phyloP scores from a whole-genome alignment of 2,888 invertebrate genomes.

The Subacronicta megacephala region DNA sequence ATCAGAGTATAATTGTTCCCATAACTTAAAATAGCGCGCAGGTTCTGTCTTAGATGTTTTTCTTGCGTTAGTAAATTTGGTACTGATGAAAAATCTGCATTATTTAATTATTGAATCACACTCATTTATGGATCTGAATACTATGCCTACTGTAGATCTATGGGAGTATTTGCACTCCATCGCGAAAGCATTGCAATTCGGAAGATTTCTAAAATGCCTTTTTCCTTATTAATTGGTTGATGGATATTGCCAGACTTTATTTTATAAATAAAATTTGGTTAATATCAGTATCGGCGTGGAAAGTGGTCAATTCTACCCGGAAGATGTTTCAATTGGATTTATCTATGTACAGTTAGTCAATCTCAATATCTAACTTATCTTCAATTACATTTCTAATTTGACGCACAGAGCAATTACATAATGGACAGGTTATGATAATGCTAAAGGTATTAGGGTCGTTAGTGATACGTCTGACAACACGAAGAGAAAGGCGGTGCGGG shows the following conservation, averaged over 20 bases:
- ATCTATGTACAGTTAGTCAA: slow-evolving; percentile 47
- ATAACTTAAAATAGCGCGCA: too few species aligned
- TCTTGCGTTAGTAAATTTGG: too few species aligned
- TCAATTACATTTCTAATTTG: slow-evolving; percentile 50
- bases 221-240: not conserved
- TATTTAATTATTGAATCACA: too few species aligned
- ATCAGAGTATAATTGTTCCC: too few species aligned
- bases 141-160: too few species aligned
- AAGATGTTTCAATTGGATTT: slow-evolving; percentile 22
- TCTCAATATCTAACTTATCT: slow-evolving; percentile 50
- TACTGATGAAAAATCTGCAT: too few species aligned
- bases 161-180: too few species aligned
- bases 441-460: slow-evolving; percentile 50
- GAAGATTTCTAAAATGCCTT: not conserved
- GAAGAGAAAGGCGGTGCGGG: slow-evolving; percentile 49
- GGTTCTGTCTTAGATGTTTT: too few species aligned
- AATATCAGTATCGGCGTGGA: not conserved
- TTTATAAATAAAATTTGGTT: not conserved
- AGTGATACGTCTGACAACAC: slow-evolving; percentile 47
- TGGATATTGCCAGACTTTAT: not conserved
- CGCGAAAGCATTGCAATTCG: too few species aligned
- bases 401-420: slow-evolving; percentile 54
- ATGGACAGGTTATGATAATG: slow-evolving; percentile 57
- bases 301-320: slow-evolving; percentile 17
- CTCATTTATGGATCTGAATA: too few species aligned